Conservation (phyloP, 2,888 invertebrate species). For the Epinotia nisella region DNA sequence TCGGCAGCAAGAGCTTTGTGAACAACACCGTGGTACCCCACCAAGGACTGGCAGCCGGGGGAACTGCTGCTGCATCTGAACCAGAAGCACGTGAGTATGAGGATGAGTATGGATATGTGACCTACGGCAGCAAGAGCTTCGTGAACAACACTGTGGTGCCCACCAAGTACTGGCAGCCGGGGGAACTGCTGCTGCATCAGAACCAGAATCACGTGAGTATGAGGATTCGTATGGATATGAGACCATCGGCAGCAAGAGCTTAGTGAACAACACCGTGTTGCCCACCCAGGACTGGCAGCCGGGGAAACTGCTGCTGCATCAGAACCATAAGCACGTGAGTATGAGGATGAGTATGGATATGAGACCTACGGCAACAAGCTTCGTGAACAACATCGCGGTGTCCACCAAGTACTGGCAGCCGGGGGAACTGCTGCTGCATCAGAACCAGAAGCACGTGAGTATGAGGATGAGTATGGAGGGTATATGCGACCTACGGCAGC, state of each 20-base stretch:
- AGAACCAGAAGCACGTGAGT: too few species aligned
- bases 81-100: slow-evolving; percentile 89
- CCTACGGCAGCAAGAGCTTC: too few species aligned
- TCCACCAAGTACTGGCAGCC: too few species aligned
- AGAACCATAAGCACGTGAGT: slow-evolving; percentile 91
- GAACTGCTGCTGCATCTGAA: slow-evolving; percentile 88
- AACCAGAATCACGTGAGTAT: slow-evolving; percentile 94
- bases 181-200: slow-evolving; percentile 87
- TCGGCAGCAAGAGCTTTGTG: slow-evolving; percentile 86
- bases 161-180: too few species aligned
- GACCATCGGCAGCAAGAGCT: slow-evolving; percentile 79
- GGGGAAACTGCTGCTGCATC: slow-evolving; percentile 86
- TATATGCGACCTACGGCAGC: slow-evolving; percentile 89
- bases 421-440: too few species aligned
- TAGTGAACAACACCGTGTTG: slow-evolving; percentile 58
- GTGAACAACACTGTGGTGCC: too few species aligned
- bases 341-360: background rate
- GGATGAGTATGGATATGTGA: too few species aligned
- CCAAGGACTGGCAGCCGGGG: slow-evolving; percentile 66
- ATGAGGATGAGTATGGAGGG: too few species aligned
- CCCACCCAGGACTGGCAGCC: slow-evolving; percentile 58
- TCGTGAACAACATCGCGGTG: too few species aligned
- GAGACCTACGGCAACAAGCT: too few species aligned
- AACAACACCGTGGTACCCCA: slow-evolving; percentile 52
- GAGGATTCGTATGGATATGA: background rate